Evolutionary conservation across 2,888 invertebrate genomes (phyloP), one percentile per base, ranked within the genome.

Genomic region (Caenorhabditis sp.): DNA sequence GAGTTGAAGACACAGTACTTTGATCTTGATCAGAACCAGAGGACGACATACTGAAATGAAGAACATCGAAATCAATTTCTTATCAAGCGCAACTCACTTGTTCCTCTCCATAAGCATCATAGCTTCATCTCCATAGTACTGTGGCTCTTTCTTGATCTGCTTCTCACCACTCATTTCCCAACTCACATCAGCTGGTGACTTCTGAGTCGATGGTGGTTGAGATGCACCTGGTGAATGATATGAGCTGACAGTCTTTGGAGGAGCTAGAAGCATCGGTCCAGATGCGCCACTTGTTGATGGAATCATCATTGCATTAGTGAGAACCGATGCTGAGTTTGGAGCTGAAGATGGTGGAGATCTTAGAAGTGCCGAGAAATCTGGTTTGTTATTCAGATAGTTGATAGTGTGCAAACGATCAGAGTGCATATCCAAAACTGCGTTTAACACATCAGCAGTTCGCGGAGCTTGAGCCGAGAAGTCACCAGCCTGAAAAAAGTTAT

Each of bases 361-460:
- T 24, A 87, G 76, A 22, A 87, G 70, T 19, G 84, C 80, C 22
- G 85, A 80, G 38, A 86, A 82, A 51, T 84, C 86, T 2, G 81
- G 85, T 44, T 82, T 82, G 61, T 80, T 82, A 41, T 80, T 85
- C 14, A 87, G 64, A 63, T 88, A 86, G 69, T 88, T 88, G 59
- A 88, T 83, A 1, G 83, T 82, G 73, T 86, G 85, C 10, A 87
- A 81, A 22, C 87, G 81, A 77, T 89, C 90, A 61, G 86, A 84
- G 72, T 91, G 88, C 88, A 91, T 91, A 80, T 92, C 91, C 16
- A 92, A 81, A 10, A 92, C 91, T 2, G 90, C 89, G 79, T 92
- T 90, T 44, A 92, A 84, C 10, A 92, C 91, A 59, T 92, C 92
- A 14, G 91, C 91, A 8, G 92, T 92, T 56, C 91, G 84, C 1